Evolutionary conservation across 2,797 vertebrate species (phyloP).

Genomic region (Apodemus agrarius): DNA sequence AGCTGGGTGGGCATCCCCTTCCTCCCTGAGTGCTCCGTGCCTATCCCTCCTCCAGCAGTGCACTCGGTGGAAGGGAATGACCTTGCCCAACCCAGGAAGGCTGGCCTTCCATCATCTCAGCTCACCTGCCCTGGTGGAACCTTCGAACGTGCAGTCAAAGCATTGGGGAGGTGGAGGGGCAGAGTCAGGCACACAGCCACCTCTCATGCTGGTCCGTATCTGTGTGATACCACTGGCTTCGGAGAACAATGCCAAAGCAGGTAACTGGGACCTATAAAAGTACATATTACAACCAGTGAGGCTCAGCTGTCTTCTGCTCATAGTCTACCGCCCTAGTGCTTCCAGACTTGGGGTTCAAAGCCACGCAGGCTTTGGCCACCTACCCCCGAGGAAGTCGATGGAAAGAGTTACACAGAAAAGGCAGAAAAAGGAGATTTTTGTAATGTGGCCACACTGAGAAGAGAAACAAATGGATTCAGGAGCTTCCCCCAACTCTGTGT

Average conservation of each 20-base stretch:
- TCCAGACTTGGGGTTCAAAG: no score
- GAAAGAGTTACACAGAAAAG: background rate
- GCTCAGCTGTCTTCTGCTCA: background rate
- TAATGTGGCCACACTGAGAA: background rate
- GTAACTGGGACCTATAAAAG: background rate
- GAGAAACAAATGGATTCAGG: background rate
- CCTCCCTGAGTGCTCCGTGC: no score
- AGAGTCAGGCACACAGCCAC: fast-evolving
- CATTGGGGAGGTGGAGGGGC: fast-evolving
- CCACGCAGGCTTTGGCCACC: background rate
- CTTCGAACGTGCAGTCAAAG: background rate
- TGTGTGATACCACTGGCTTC: background rate
- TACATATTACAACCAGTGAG: background rate
- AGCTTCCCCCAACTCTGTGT: background rate
- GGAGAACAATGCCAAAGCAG: background rate
- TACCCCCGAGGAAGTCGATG: background rate
- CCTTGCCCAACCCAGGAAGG: background rate
- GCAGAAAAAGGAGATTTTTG: background rate
- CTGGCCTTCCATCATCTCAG: background rate
- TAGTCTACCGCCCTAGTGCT: background rate
- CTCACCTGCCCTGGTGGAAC: background rate
- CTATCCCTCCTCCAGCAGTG: background rate
- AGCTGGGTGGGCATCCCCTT: background rate
- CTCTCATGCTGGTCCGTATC: fast-evolving
- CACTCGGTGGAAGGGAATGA: background rate